Percentiles rank a stretch among this genome's conserved stretches.
Evolutionary conservation across 2,888 invertebrate species (phyloP).

Genomic region (Eustalomyia histrio): DNA sequence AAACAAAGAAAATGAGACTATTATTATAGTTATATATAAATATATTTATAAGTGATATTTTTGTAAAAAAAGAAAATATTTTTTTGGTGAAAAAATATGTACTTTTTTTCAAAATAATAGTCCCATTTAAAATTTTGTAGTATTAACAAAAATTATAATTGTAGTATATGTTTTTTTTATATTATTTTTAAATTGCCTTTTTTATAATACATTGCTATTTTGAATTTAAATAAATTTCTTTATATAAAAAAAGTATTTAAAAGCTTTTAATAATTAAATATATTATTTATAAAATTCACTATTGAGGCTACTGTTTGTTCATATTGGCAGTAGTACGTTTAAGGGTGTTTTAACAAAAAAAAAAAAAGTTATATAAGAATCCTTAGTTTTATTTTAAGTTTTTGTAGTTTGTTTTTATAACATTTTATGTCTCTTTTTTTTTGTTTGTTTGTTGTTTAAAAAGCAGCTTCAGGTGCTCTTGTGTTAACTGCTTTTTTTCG

Average conservation of each 20-base stretch:
- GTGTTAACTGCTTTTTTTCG: constrained; percentile 56
- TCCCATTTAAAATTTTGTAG: constrained; percentile 78
- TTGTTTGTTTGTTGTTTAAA: constrained; percentile 25
- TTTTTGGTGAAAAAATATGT: constrained; percentile 2
- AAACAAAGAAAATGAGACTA: constrained; percentile 57
- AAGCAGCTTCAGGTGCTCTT: constrained; percentile 62
- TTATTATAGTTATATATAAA: constrained; percentile 45
- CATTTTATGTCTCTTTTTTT: constrained; percentile 39
- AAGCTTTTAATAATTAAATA: constrained; percentile 35
- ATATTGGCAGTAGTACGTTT: constrained; percentile 77
- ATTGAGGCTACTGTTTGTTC: constrained; percentile 79
- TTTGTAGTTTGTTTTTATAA: constrained; percentile 27
- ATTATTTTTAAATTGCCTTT: constrained; percentile 25
- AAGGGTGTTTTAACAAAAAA: constrained; percentile 23
- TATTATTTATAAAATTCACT: constrained; percentile 35
- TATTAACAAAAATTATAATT: constrained; percentile 6
- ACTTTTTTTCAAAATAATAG: constrained; percentile 74
- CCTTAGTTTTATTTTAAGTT: constrained; percentile 49
- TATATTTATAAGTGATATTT: constrained; percentile 26
- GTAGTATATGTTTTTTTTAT: constrained; percentile 1
- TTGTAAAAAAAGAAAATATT: not conserved
- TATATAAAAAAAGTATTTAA: constrained; percentile 28
- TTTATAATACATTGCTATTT: constrained; percentile 48
- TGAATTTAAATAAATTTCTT: constrained; percentile 1
- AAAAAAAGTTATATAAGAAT: not conserved